Conservation (phyloP, 2,113 vertebrate species). For the Mellivora capensis region DNA sequence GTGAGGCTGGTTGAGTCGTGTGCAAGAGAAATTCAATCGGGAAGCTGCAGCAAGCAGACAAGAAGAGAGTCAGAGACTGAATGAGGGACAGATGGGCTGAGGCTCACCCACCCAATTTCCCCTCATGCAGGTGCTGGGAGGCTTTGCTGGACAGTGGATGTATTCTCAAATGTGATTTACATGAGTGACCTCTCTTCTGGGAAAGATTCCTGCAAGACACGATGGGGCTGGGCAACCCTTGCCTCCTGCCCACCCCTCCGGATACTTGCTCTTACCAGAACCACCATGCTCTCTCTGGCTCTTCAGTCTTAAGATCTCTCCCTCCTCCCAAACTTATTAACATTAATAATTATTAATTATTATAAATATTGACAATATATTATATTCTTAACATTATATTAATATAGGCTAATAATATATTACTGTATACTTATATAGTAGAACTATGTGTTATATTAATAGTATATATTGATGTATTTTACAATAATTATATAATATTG, state of each 20-base stretch:
- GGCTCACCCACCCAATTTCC: background rate
- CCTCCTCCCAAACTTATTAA: background rate
- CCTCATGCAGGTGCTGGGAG: background rate
- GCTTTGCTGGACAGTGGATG: background rate
- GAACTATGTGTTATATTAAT: background rate
- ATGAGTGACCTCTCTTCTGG: background rate
- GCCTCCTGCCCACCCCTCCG: background rate
- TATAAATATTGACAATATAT: background rate
- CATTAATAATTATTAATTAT: background rate
- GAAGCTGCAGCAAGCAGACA: background rate
- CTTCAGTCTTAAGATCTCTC: background rate
- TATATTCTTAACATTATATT: background rate
- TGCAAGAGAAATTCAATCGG: background rate
- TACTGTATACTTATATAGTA: background rate
- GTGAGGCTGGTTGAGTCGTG: background rate
- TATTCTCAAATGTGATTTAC: background rate
- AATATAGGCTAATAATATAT: background rate
- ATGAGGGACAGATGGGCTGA: background rate
- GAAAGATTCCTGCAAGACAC: background rate
- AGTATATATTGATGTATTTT: background rate
- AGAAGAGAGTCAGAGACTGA: background rate
- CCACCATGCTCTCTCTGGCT: background rate
- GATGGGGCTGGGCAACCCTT: background rate
- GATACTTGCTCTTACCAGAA: background rate
- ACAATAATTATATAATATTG: no score